Percentiles rank a stretch among this genome's conserved stretches.
Conservation (phyloP, 2,113 vertebrate genomes). For the Muntiacus muntjak region DNA sequence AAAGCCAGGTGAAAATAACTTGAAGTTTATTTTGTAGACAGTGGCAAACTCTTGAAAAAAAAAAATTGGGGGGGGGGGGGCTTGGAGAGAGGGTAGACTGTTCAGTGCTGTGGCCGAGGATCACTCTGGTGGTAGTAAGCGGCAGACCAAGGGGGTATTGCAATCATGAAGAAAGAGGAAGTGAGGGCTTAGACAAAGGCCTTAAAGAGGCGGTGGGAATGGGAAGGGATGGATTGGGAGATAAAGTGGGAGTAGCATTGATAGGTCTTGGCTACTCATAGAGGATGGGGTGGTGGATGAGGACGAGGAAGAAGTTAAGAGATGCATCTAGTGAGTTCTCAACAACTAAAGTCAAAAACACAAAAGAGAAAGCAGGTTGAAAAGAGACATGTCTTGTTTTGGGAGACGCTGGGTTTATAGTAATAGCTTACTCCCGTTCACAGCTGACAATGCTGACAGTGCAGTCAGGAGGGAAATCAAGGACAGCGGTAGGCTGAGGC, state of each 20-base stretch:
- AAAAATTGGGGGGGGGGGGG: no score
- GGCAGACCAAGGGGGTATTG: not conserved
- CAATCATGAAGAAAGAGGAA: not conserved
- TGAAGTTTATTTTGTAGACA: not conserved
- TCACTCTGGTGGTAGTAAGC: not conserved
- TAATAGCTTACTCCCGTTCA: not conserved
- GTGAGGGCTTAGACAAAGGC: not conserved
- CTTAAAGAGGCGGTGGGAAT: not conserved
- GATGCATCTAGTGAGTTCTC: not conserved
- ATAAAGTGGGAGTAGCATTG: accelerated
- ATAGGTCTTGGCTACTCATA: not conserved
- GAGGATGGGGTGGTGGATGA: not conserved
- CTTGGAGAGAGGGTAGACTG: not conserved
- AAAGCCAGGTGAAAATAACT: not conserved
- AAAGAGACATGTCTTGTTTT: not conserved
- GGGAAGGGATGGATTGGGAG: not conserved
- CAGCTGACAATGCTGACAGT: not conserved
- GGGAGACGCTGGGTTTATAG: not conserved
- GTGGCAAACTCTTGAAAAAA: not conserved
- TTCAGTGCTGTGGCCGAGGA: not conserved
- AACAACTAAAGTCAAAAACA: not conserved
- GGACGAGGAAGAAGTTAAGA: not conserved
- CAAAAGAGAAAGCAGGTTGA: not conserved
- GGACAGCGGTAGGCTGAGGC: not conserved
- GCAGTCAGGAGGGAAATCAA: not conserved